Evolutionary conservation across 2,797 vertebrate species (phyloP).

Genomic region (Pangasius sanitwongsei): DNA sequence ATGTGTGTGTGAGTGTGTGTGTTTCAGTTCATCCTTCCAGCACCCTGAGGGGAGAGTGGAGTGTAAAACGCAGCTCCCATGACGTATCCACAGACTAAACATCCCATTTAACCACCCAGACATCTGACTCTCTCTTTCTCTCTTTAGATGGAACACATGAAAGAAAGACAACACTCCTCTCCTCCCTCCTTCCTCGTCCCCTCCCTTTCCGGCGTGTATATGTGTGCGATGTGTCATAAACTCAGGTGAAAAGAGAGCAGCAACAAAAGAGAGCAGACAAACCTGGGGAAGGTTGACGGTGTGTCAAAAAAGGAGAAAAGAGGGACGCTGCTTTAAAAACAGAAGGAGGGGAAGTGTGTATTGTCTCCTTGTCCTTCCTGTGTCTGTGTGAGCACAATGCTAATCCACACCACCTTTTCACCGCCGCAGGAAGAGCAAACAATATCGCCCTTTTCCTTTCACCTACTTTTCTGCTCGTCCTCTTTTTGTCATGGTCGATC

Average conservation of each 20-base stretch:
- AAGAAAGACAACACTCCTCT: constrained; percentile 48
- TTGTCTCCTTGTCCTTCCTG: constrained; percentile 78
- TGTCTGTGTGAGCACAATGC: constrained; percentile 60
- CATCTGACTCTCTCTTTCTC: constrained; percentile 68
- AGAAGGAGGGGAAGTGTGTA: constrained; percentile 74
- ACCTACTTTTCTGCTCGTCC: constrained; percentile 44
- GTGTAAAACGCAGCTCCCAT: constrained; percentile 70
- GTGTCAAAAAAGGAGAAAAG: constrained; percentile 57
- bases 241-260: constrained; percentile 76
- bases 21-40: constrained; percentile 45
- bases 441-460: constrained; percentile 51
- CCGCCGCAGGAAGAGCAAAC: constrained; percentile 45
- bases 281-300: constrained; percentile 80
- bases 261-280: constrained; percentile 77
- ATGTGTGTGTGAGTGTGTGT: constrained; percentile 27
- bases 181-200: constrained; percentile 28
- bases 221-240: constrained; percentile 54
- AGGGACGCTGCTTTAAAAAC: constrained; percentile 71
- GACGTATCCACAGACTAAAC: constrained; percentile 79
- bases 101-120: constrained; percentile 73
- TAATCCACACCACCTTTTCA: constrained; percentile 54
- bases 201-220: constrained; percentile 4
- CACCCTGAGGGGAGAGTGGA: constrained; percentile 68
- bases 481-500: constrained; percentile 33
- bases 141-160: constrained; percentile 44